Conservation (phyloP, 1,140 invertebrate species). For the Drepana arcuata region DNA sequence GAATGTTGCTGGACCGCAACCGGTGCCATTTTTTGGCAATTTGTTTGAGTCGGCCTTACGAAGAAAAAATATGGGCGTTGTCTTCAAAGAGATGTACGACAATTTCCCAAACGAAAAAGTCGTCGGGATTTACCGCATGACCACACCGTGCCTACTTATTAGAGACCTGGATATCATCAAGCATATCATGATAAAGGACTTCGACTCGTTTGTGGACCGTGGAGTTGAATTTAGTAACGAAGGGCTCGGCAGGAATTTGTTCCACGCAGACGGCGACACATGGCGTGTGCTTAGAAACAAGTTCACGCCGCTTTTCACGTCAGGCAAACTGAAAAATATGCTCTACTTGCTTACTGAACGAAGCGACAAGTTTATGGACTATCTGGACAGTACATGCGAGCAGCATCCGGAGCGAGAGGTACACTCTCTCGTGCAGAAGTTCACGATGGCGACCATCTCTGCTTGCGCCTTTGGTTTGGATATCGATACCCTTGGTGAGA, state of each 20-base stretch:
- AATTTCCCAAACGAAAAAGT: slow-evolving; percentile 31
- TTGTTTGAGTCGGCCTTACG: slow-evolving; percentile 16
- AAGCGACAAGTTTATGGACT: slow-evolving; percentile 31
- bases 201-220: slow-evolving; percentile 68
- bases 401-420: slow-evolving; percentile 40
- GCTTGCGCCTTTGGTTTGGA: slow-evolving; percentile 74
- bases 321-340: slow-evolving; percentile 75
- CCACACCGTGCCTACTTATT: slow-evolving; percentile 64
- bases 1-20: slow-evolving; percentile 13
- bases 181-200: slow-evolving; percentile 74
- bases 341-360: slow-evolving; percentile 42
- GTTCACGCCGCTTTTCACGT: slow-evolving; percentile 73
- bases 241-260: slow-evolving; percentile 60
- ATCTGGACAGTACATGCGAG: slow-evolving; percentile 2
- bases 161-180: slow-evolving; percentile 75
- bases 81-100: slow-evolving; percentile 24
- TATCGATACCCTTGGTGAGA: slow-evolving; percentile 38
- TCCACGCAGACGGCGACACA: slow-evolving; percentile 59
- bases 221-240: slow-evolving; percentile 62
- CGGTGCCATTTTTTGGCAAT: slow-evolving; percentile 22
- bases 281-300: slow-evolving; percentile 73
- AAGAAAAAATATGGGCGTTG: slow-evolving; percentile 13
- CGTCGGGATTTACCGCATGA: slow-evolving; percentile 39
- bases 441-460: slow-evolving; percentile 65
- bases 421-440: slow-evolving; percentile 48